Evolutionary conservation across 2,797 vertebrate species (phyloP).

Genomic region (Hydrophis major): DNA sequence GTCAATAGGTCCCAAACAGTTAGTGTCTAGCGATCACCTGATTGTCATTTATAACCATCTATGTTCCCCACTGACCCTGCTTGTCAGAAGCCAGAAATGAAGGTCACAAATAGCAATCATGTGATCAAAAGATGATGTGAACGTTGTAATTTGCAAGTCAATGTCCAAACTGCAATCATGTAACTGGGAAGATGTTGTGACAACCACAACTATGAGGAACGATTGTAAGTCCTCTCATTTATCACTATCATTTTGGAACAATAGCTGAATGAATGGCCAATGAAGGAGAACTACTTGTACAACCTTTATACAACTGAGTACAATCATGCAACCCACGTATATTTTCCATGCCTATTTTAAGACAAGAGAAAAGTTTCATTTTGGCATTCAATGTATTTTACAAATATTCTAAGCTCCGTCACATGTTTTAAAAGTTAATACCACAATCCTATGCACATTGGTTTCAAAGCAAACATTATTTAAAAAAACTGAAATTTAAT

Average conservation of each 20-base stretch:
- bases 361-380: background rate
- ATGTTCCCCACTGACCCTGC: background rate
- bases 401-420: background rate
- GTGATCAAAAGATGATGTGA: background rate
- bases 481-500: background rate
- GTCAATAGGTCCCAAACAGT: background rate
- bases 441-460: background rate
- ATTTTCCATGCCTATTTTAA: background rate
- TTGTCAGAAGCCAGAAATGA: background rate
- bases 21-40: background rate
- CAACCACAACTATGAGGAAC: background rate
- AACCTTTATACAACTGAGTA: background rate
- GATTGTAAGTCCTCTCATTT: background rate
- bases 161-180: background rate
- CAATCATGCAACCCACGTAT: background rate
- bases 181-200: background rate
- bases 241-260: background rate
- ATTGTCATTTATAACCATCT: background rate
- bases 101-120: background rate
- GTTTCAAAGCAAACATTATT: background rate
- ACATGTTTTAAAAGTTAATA: background rate
- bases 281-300: background rate
- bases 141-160: background rate
- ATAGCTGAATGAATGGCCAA: background rate
- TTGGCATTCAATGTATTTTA: background rate